These are phyloP conservation scores for Sebastes fasciatus DNA, from an alignment of 2,113 vertebrate genomes.

Conservation along the genomic window DNA sequence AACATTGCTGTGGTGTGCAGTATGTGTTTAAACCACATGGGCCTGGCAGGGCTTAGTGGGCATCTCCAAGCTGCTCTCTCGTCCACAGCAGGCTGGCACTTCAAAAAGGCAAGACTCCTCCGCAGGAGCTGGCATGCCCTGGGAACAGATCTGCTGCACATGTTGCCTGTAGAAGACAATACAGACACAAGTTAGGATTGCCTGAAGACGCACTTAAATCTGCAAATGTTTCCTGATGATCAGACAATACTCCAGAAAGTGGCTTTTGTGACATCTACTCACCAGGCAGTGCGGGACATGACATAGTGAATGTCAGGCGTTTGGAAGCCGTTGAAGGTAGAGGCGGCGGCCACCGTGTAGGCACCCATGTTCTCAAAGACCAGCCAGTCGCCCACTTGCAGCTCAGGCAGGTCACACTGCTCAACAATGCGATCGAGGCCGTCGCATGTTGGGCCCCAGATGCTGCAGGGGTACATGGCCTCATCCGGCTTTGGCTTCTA, in stretches of 20 bases:
- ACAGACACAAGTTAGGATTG: neutral
- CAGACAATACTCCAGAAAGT: neutral
- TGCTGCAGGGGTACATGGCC: slow-evolving; percentile 90
- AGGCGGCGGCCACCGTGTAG: slow-evolving; percentile 95
- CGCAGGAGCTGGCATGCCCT: slow-evolving; percentile 79
- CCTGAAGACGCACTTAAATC: neutral
- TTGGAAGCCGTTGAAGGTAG: slow-evolving; percentile 99
- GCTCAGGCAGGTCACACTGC: slow-evolving; percentile 89
- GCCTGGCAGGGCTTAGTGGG: slow-evolving; percentile 86
- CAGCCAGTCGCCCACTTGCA: slow-evolving; percentile 97
- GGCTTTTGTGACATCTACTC: slow-evolving; percentile 65
- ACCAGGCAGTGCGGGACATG: slow-evolving; percentile 93
- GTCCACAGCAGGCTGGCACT: slow-evolving; percentile 89
- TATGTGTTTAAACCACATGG: slow-evolving; percentile 83
- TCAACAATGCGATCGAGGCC: slow-evolving; percentile 96
- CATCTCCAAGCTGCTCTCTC: slow-evolving; percentile 90
- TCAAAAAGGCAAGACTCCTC: slow-evolving; percentile 83
- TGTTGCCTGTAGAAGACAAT: slow-evolving; percentile 84
- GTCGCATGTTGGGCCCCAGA: slow-evolving; percentile 98
- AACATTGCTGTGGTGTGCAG: slow-evolving; percentile 4
- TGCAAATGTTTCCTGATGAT: neutral
- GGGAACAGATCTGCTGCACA: slow-evolving; percentile 89
- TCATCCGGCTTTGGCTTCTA: slow-evolving; percentile 96
- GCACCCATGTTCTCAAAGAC: slow-evolving; percentile 98
- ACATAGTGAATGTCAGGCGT: slow-evolving; percentile 92